Base-by-base conservation (phyloP, 2,888 invertebrate species). In the Pandemis heparana region DNA sequence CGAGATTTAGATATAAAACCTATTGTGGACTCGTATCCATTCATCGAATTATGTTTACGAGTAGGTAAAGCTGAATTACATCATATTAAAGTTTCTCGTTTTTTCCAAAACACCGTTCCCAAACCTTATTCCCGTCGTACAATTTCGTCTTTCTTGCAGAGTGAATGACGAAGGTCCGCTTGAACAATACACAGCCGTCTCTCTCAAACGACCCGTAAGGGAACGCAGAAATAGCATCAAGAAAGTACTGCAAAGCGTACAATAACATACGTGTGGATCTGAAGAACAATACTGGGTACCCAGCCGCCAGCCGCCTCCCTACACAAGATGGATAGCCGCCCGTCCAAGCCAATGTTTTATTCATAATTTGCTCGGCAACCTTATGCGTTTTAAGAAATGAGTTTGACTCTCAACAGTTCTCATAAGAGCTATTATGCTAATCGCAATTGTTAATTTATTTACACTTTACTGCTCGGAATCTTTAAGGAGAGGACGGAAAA, bases 291-390 rank as follows among this genome's bases (percentile, higher is more conserved):
- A 59, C 48, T 43, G 23, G 9, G 46, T 39, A 64, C 60, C 64
- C 43, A 23, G 51, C 73, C 46, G 43, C 64, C 43, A 23, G 51
- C 73, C 46, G 43, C 62, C 70, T 18, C 16, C 53, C 79, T 75
- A 69, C 77, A 76, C 71, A 83, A 86, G 86, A 86, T 82, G 78
- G 85, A 85, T 86, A 81, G 85, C 80, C 75, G 76, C 77, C 75
- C 74, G 78, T 75, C 79, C 75, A 78, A 80, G 77, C 53, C 56
- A 68, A 87, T 86, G 87, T 87, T 83, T 86, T 86, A 86, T 86
- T 86, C 87, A 86, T 86, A 82, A 79, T 76, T 77, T 75, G 65
- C 70, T 75, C 69, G 12, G 68, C 53, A 74, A 71, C 71, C 75
- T 71, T 72, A 77, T 76, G 76, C 65, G 75, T 75, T 79, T 78